phyloP scores from a whole-genome alignment of 2,113 vertebrate species.

The Ptyas mucosa region DNA sequence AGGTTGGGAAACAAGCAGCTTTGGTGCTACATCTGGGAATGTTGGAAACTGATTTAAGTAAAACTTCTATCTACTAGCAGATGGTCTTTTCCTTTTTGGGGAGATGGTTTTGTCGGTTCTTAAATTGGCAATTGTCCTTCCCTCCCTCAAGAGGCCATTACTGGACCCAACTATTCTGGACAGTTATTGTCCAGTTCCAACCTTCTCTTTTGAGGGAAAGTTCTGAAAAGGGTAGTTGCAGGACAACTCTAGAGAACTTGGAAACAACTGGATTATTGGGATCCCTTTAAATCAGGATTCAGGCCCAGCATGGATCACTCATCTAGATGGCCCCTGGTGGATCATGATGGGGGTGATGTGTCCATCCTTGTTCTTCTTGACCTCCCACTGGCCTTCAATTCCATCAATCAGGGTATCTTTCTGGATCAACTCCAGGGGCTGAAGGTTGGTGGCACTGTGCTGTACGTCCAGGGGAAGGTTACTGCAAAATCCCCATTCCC shows the following conservation, averaged over 20 bases:
- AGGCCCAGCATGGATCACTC: background rate
- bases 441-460: background rate
- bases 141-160: background rate
- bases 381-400: background rate
- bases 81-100: background rate
- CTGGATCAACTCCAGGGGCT: background rate
- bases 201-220: background rate
- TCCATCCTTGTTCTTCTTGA: background rate
- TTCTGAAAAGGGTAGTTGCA: background rate
- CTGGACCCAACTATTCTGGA: background rate
- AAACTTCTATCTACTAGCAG: background rate
- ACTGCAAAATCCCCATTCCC: no score
- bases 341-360: background rate
- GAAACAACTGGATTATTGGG: background rate
- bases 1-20: background rate
- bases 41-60: background rate
- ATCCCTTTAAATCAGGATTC: background rate
- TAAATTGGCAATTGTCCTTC: background rate
- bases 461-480: background rate
- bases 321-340: background rate
- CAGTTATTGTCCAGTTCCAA: background rate
- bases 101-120: background rate
- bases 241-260: background rate
- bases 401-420: background rate
- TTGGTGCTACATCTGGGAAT: background rate